Evolutionary conservation across 2,888 invertebrate genomes (phyloP), one percentile per base, ranked within the genome.

Genomic region (Petrophora chlorosata): DNA sequence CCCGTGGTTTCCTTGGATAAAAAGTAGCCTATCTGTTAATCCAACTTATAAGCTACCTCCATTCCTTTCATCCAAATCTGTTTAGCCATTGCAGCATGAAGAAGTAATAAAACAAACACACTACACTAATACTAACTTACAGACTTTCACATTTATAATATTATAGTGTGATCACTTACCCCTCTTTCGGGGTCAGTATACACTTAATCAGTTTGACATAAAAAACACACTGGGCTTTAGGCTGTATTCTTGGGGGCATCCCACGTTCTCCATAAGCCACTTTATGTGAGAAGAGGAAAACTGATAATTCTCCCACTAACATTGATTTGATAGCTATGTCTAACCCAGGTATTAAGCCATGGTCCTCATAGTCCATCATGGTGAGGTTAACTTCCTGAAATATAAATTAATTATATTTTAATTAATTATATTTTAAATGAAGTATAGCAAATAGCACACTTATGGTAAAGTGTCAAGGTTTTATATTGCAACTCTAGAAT

Each of bases 221-320:
- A 73, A 95, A 96, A 2, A 95, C 80, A 40, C 95, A 93, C 58
- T 94, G 92, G 0, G 95, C 91, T 67, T 93, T 92, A 7, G 93
- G 92, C 47, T 95, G 96, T 39, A 98, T 94, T 49, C 96, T 90
- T 0, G 96, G 96, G 8, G 94, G 92, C 57, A 95, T 94, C 0
- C 98, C 98, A 61, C 94, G 62, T 61, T 92, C 89, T 0, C 95
- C 95, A 79, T 93, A 98, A 45, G 95, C 95, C 51, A 94, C 92
- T 50, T 94, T 84, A 35, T 95, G 94, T 3, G 93, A 91, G 14
- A 98, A 90, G 0, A 97, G 79, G 76, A 97, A 97, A 38, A 95
- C 87, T 0, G 98, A 91, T 51, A 93, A 89, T 82, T 98, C 98
- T 29, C 93, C 93, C n/a, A 94, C 92, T 61, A 91, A 82, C 98